Conservation (phyloP, 2,113 vertebrate species). For the Chelonoidis abingdonii region DNA sequence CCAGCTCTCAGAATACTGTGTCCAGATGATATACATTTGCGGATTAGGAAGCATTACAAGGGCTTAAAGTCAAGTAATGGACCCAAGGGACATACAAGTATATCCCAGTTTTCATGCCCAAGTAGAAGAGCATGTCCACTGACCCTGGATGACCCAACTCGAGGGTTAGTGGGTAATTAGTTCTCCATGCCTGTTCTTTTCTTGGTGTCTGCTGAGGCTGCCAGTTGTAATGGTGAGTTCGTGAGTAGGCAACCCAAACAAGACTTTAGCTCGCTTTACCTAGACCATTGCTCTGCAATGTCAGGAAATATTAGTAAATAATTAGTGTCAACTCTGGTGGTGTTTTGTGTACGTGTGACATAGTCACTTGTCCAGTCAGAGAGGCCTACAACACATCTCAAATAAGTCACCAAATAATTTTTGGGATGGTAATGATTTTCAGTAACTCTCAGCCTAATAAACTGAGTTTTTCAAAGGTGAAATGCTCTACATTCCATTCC, state of each 20-base stretch:
- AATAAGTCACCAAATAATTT: background rate
- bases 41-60: background rate
- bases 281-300: background rate
- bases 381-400: background rate
- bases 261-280: background rate
- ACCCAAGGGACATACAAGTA: background rate
- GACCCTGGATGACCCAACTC: background rate
- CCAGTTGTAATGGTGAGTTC: background rate
- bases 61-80: background rate
- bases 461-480: background rate
- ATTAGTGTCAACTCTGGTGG: no score
- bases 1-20: background rate
- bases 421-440: background rate
- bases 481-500: background rate
- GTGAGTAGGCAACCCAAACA: background rate
- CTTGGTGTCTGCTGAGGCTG: background rate
- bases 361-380: background rate
- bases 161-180: background rate
- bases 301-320: background rate
- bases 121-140: background rate
- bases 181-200: background rate
- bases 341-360: background rate
- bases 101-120: background rate
- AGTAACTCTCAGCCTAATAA: background rate
- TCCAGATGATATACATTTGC: background rate